Conservation (phyloP, 2,113 vertebrate genomes). For the Phycodurus eques region DNA sequence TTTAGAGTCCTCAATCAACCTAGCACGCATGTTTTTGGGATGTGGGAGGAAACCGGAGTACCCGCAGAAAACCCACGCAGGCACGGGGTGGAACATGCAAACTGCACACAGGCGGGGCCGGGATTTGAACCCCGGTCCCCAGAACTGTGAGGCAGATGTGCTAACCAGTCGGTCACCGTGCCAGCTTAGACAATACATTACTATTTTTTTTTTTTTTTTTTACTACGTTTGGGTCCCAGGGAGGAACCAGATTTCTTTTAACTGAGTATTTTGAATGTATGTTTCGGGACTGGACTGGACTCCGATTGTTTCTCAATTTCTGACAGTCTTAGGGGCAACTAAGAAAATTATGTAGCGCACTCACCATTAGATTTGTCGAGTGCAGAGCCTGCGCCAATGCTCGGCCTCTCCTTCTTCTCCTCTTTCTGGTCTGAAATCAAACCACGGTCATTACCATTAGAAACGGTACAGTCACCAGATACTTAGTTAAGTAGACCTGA, state of each 20-base stretch:
- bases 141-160: no score
- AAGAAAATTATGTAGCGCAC: neutral
- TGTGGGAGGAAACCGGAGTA: no score
- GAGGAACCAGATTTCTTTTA: neutral
- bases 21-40: no score
- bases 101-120: no score
- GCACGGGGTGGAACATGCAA: no score
- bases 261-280: neutral
- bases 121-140: no score
- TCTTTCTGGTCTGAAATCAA: constrained; percentile 70
- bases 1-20: no score
- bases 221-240: neutral
- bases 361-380: constrained; percentile 68
- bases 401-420: constrained; percentile 65
- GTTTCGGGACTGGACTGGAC: neutral
- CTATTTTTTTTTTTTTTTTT: neutral
- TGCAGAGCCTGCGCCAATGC: constrained; percentile 59
- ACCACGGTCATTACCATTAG: constrained; percentile 38
- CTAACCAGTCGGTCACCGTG: no score
- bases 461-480: neutral
- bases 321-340: neutral
- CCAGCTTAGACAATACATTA: neutral
- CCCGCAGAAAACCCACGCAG: no score
- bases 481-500: neutral
- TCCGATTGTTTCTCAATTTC: neutral